A percentile compares a stretch with the other conserved stretches of the same genome.
Evolutionary conservation across 1,140 invertebrate species (phyloP).

Genomic region (Aporrectodea caliginosa): DNA sequence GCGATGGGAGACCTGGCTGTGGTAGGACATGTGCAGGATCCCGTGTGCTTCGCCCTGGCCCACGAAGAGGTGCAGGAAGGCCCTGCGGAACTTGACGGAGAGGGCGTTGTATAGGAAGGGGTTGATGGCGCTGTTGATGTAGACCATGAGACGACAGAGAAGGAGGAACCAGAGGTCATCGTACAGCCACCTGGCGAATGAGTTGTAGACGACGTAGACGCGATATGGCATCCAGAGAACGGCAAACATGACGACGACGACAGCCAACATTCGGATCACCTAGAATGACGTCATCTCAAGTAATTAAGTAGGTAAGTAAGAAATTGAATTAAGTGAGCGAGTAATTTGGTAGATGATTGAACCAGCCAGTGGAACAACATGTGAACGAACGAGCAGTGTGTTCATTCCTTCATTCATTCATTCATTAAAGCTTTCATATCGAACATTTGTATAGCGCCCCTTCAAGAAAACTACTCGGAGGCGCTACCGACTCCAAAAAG

Average conservation of each 20-base stretch:
- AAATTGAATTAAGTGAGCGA: no score
- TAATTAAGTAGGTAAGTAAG: no score
- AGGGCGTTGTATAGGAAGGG: slow-evolving; percentile 65
- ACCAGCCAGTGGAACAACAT: no score
- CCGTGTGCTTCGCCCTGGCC: slow-evolving; percentile 31
- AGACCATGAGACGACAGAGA: slow-evolving; percentile 45
- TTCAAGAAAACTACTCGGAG: no score
- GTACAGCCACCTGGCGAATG: slow-evolving; percentile 57
- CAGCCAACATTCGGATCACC: slow-evolving; percentile 66
- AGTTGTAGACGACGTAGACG: slow-evolving; percentile 65
- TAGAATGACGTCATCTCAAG: no score
- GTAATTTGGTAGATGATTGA: no score
- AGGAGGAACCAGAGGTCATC: slow-evolving; percentile 65
- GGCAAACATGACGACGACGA: slow-evolving; percentile 64
- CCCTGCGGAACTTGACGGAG: slow-evolving; percentile 61
- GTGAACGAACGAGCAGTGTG: no score
- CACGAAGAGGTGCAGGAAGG: slow-evolving; percentile 53
- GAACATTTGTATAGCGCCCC: no score
- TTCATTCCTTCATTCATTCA: no score
- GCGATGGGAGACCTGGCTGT: neutral
- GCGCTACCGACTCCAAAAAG: no score
- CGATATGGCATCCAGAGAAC: slow-evolving; percentile 65
- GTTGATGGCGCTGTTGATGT: slow-evolving; percentile 65
- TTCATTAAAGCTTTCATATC: no score
- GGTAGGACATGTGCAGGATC: neutral